Base-by-base conservation (phyloP, 2,888 invertebrate genomes). In the Cepaea hortensis region DNA sequence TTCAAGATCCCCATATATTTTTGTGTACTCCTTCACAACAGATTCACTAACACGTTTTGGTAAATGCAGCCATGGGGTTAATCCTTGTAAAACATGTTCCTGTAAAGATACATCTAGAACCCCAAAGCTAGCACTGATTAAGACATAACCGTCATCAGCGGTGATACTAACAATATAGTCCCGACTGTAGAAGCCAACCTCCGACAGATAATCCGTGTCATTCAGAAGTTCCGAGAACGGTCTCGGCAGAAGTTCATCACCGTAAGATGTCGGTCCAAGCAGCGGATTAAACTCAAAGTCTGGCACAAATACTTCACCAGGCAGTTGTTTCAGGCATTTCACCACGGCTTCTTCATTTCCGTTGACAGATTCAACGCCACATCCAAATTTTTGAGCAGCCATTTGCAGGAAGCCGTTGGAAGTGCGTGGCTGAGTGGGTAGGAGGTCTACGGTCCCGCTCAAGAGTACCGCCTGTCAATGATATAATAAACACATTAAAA, bases 1-100 rank as follows among this genome's bases (percentile, higher is more conserved):
- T 5, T 81, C 81, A n/a, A 81, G 7, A 11, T 70, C 81, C 4
- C 48, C 68, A 81, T 81, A 81, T 1, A 81, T 3, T 9, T 81
- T 81, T n/a, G 18, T 5, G n/a, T 81, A 81, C 11, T 81, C 81
- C 3, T n/a, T 46, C 1, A 81, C 2, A 68, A 81, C 20, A 11
- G 18, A 68, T 11, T 48, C n/a, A 3, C 11, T 20, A 1, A 81
- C 48, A 20, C 15, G 0, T 9, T 18, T 7, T 2, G 81, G 81
- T 3, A 77, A 23, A 3, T n/a, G 3, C 5, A 76, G 20, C 77
- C 3, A n/a, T n/a, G 48, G 2, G 48, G n/a, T 55, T 0, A 79
- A 1, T 23, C 18, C 62, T 79, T 11, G 1, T 2, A 6, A 15
- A 62, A 4, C 15, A 13, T 20, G 11, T 7, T 70, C 68, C 13